Percentiles rank a stretch among this genome's conserved stretches.
These are phyloP conservation scores for Benthosema pterotum DNA, from an alignment of 2,797 vertebrate genomes.

Conservation along the genomic window DNA sequence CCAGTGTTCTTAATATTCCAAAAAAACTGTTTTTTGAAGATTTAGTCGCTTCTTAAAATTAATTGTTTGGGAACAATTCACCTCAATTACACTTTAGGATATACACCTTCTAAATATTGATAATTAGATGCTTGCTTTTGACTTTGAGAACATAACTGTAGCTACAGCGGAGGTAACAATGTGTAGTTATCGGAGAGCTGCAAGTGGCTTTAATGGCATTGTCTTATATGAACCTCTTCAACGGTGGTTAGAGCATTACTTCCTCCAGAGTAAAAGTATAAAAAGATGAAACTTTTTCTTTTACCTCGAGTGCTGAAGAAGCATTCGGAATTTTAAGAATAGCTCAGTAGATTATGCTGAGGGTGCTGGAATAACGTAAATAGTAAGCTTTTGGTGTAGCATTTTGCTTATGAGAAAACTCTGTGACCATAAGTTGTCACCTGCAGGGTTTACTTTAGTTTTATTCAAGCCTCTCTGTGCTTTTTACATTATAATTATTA, in stretches of 20 bases:
- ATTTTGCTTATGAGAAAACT: no score
- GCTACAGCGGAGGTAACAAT: slow-evolving; percentile 20
- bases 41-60: no score
- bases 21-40: no score
- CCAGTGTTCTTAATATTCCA: no score
- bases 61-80: no score
- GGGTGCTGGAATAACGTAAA: no score
- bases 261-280: neutral
- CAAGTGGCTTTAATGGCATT: no score
- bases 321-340: no score
- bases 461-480: neutral
- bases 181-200: neutral
- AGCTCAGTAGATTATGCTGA: no score
- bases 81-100: slow-evolving; percentile 4
- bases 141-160: slow-evolving; percentile 29
- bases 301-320: neutral
- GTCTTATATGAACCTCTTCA: no score
- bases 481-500: neutral
- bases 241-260: no score
- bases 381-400: no score
- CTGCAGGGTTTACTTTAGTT: neutral
- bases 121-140: slow-evolving; percentile 29
- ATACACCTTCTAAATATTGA: slow-evolving; percentile 17
- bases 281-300: neutral
- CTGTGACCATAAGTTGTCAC: neutral